These are phyloP conservation scores for Oxycera nigricornis DNA, from an alignment of 2,888 invertebrate species.

Conservation along the genomic window DNA sequence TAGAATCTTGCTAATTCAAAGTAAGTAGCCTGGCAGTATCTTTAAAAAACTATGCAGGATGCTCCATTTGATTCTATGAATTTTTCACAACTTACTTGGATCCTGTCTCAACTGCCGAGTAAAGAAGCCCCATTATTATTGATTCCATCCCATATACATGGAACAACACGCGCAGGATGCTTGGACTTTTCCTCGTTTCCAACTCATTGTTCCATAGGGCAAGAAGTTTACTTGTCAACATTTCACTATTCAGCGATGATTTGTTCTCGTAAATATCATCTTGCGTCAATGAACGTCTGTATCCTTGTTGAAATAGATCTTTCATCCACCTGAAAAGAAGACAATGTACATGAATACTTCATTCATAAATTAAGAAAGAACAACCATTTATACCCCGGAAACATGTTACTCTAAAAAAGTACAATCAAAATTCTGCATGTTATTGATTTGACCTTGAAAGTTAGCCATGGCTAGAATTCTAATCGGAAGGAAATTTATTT, in stretches of 20 bases:
- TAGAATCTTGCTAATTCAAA: too few relatives aligned
- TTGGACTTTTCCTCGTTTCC: conserved; percentile 59
- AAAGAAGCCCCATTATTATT: conserved; percentile 55
- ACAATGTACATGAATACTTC: background rate
- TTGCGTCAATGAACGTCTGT: conserved; percentile 63
- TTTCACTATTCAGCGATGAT: conserved; percentile 63
- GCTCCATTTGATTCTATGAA: too few relatives aligned
- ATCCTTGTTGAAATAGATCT: conserved; percentile 64
- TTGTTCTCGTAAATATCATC: conserved; percentile 67
- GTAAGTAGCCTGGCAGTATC: too few relatives aligned
- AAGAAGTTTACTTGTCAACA: conserved; percentile 62
- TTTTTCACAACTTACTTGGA: conserved; percentile 58
- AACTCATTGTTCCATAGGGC: conserved; percentile 61
- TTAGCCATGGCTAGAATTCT: too few relatives aligned
- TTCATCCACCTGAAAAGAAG: conserved; percentile 60
- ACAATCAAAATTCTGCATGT: too few relatives aligned
- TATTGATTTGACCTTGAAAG: too few relatives aligned
- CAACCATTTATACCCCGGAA: too few relatives aligned
- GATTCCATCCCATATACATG: conserved; percentile 62
- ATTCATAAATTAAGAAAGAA: too few relatives aligned
- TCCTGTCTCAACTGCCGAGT: conserved; percentile 55
- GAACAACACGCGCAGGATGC: conserved; percentile 61
- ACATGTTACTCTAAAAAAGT: too few relatives aligned
- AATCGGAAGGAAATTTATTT: too few relatives aligned
- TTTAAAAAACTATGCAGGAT: too few relatives aligned